Evolutionary conservation across 2,113 vertebrate species (phyloP), one percentile per base, ranked within the genome.

Genomic region (Pituophis catenifer): DNA sequence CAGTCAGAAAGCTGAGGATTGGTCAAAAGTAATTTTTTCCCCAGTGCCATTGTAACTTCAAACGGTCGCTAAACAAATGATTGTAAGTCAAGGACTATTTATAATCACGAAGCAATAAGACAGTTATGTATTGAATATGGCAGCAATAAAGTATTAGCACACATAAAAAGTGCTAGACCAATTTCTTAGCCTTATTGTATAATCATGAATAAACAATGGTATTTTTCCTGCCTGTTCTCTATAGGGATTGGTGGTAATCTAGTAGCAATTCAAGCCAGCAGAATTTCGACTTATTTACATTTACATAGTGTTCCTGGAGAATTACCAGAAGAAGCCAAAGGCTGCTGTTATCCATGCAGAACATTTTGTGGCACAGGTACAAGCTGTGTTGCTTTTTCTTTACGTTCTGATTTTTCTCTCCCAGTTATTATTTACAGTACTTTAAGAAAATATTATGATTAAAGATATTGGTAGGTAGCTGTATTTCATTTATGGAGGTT

Each of bases 181-280:
- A 15, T 44, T 54, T 88, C 7, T 89, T 29, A 57, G 7, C 29
- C 52, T n/a, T 89, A 52, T 59, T 90, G 48, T 50, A 4, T 90
- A 59, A 26, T 93, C 52, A 53, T 87, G 26, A 81, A 58, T 93
- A 90, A 90, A 53, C 29, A 62, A 57, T 65, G 48, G 86, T 21
- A 54, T 55, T 65, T 87, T 24, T 75, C 88, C 88, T 12, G 8
- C 21, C 58, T 94, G 0, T 92, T 50, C 97, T 96, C 6, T 95
- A 10, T 96, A 99, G 99, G 99, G 95, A 99, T 99, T 86, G 99
- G 99, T 95, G 99, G 99, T 58, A 99, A 99, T 96, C 97, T 99
- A 95, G 99, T 99, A 90, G 99, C 99, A 94, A 99, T 99, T 95
- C 99, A 99, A 97, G 98, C 99, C 91, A 99, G 99, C 97, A 98